Percentiles rank a stretch among this genome's conserved stretches.
Conservation (phyloP, 2,113 vertebrate genomes). For the Callopanchax toddi region DNA sequence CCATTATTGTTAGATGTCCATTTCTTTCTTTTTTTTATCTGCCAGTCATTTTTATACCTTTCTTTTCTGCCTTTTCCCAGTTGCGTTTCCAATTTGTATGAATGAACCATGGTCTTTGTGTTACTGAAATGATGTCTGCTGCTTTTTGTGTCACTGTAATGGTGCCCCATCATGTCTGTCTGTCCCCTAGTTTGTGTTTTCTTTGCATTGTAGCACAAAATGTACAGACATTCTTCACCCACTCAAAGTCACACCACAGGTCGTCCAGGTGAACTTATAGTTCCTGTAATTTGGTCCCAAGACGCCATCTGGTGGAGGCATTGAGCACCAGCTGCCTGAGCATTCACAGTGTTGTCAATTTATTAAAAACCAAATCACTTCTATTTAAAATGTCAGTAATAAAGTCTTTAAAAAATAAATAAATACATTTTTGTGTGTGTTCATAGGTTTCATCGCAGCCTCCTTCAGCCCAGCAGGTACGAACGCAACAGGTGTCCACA, state of each 20-base stretch:
- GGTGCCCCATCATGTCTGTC: conserved; percentile 17
- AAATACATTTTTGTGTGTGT: neutral
- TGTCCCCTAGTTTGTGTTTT: conserved; percentile 11
- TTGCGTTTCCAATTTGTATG: conserved; percentile 13
- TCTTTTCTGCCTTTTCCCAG: neutral
- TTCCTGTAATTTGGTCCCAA: conserved; percentile 1
- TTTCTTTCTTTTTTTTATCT: neutral
- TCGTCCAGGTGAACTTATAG: neutral
- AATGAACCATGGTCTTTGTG: conserved; percentile 20
- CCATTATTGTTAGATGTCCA: neutral
- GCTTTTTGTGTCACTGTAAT: neutral
- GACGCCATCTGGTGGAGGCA: conserved; percentile 48
- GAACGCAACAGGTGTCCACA: conserved; percentile 82
- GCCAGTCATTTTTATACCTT: neutral
- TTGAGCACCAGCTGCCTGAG: neutral
- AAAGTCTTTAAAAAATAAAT: neutral
- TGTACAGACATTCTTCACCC: neutral
- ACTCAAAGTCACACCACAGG: conserved; percentile 12
- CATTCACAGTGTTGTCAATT: neutral
- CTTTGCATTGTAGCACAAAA: neutral
- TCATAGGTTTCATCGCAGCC: conserved; percentile 83
- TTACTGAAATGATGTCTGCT: conserved; percentile 3
- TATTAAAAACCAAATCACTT: too few species aligned
- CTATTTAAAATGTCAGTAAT: neutral
- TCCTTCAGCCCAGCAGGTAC: conserved; percentile 85